Evolutionary conservation across 2,888 invertebrate species (phyloP), one percentile per base, ranked within the genome.

Genomic region (Pterostichus niger): DNA sequence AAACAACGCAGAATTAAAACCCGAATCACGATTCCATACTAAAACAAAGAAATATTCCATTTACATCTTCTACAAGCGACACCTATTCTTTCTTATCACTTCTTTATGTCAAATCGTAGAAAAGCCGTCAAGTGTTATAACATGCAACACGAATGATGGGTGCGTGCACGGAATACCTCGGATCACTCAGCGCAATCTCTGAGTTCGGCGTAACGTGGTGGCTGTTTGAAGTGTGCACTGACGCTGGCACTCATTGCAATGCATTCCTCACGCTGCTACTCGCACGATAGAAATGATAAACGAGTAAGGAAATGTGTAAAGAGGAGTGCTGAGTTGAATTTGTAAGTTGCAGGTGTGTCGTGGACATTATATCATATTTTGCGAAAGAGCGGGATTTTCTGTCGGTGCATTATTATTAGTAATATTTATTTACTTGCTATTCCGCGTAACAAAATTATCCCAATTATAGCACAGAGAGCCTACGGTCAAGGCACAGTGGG

Each of bases 281-380:
- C 24, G 52, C 52, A 13, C n/a, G 44, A 71, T 71, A 17, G 24
- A 71, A 71, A 71, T 71, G 68, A 71, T 71, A 71, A 71, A 71
- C 68, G 68, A 64, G 44, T 40, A 17, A 35, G 64, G 56, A 56
- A 56, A 56, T 17, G 56, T 56, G 40, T 64, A 64, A 13, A 31
- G 11, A 7, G 33, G 31, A 44, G 56, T 10, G 40, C 35, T 71
- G 44, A 44, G 40, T 17, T 40, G 68, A 71, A 71, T 71, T 71
- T 40, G 68, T 46, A 71, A 71, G 31, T 15, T 59, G 59, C 59
- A 59, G 31, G 24, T 59, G 59, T 13, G 54, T 13, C 40, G 40
- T 9, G 40, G 40, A 9, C 9, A 40, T 40, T 40, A 40, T 6
- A 40, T 40, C 40, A 40, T 40, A 40, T 40, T 40, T 40, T 6